Evolutionary conservation across 2,113 vertebrate genomes (phyloP).

Genomic region (Antechinus stuartii): DNA sequence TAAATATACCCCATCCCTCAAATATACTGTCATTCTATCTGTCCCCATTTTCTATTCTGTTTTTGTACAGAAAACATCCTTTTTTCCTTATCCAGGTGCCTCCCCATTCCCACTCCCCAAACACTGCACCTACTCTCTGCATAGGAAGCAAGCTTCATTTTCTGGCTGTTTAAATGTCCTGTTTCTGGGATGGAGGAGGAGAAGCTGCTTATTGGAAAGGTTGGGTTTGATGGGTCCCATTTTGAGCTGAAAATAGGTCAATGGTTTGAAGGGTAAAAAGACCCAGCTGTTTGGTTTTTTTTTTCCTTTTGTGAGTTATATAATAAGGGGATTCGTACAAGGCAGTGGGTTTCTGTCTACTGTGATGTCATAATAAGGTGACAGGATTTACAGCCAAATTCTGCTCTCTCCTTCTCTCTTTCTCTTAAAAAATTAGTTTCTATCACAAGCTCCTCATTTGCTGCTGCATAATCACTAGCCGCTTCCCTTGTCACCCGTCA

Average conservation of each 20-base stretch:
- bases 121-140: background rate
- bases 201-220: conserved; percentile 29
- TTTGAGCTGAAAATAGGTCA: background rate
- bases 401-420: background rate
- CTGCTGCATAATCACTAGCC: background rate
- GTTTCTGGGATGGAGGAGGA: conserved; percentile 28
- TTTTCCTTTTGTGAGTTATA: conserved; percentile 14
- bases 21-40: conserved; percentile 5
- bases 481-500: background rate
- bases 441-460: background rate
- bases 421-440: background rate
- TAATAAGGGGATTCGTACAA: background rate
- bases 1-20: background rate
- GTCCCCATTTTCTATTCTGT: background rate
- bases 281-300: background rate
- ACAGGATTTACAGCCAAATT: conserved; percentile 16
- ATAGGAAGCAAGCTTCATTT: background rate
- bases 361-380: background rate
- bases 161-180: conserved; percentile 43
- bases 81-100: background rate
- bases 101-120: background rate
- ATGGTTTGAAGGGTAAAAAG: background rate
- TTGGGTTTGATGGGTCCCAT: background rate
- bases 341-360: background rate
- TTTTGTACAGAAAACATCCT: background rate